These are phyloP conservation scores for Lagodon rhomboides DNA, from an alignment of 2,797 vertebrate genomes.

Conservation along the genomic window DNA sequence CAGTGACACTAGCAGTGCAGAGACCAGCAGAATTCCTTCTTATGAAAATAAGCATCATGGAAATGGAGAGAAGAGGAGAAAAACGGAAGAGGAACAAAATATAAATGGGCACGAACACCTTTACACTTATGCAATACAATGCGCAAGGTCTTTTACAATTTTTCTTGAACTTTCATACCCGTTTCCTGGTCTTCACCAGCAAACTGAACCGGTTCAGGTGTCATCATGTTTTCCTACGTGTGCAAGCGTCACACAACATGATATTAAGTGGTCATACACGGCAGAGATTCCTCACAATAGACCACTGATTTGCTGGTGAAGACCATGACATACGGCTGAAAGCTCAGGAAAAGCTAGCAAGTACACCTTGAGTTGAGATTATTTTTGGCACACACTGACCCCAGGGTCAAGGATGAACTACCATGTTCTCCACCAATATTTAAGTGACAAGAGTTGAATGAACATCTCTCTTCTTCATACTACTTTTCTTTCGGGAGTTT, in stretches of 20 bases:
- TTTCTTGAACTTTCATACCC: background rate
- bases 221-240: background rate
- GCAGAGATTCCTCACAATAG: background rate
- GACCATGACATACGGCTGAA: background rate
- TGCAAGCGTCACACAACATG: background rate
- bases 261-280: no score
- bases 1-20: conserved; percentile 73
- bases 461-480: background rate
- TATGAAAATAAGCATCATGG: conserved; percentile 80
- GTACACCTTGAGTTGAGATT: background rate
- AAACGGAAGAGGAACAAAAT: conserved; percentile 2
- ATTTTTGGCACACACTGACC: background rate
- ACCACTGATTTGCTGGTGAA: conserved; percentile 1
- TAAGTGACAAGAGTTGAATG: background rate
- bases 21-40: conserved; percentile 80
- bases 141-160: background rate
- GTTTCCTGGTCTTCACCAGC: background rate
- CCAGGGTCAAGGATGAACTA: background rate
- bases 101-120: no score
- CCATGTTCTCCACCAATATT: background rate
- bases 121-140: no score
- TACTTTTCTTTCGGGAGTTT: background rate
- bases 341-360: background rate
- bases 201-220: background rate
- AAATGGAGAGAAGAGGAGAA: conserved; percentile 49